phyloP scores from a whole-genome alignment of 2,888 invertebrate species.

The Mythimna loreyi region DNA sequence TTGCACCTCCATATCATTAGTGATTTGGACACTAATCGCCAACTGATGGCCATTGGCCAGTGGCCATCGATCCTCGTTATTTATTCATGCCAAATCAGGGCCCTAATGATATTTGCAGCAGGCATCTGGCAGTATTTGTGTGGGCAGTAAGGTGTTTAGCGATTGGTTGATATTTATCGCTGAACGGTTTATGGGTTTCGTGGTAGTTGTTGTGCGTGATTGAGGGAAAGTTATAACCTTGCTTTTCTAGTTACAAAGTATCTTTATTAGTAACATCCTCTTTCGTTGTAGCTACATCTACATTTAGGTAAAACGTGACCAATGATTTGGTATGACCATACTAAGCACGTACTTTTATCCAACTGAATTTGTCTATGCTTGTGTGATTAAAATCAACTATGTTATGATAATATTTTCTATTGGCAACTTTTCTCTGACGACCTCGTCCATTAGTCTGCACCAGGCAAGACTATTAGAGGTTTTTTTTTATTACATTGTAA shows the following conservation, averaged over 20 bases:
- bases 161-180: conserved; percentile 38
- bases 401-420: too few relatives aligned
- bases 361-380: too few relatives aligned
- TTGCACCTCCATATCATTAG: conserved; percentile 75
- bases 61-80: conserved; percentile 61
- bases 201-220: neutral
- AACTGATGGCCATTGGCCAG: conserved; percentile 73
- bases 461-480: too few relatives aligned
- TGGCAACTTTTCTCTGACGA: too few relatives aligned
- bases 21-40: conserved; percentile 77
- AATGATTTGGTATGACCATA: neutral
- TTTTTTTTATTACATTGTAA: too few relatives aligned
- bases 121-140: conserved; percentile 42
- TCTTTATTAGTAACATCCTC: too few relatives aligned
- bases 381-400: too few relatives aligned
- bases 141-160: conserved; percentile 27
- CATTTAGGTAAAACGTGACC: neutral
- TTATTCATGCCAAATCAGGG: conserved; percentile 65
- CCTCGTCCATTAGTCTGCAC: too few relatives aligned
- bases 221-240: neutral
- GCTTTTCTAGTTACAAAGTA: neutral
- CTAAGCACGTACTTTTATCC: too few relatives aligned
- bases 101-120: conserved; percentile 54
- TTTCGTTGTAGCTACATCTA: too few relatives aligned
- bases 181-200: conserved; percentile 39